Percentiles rank a stretch among this genome's conserved stretches.
Conservation (phyloP, 2,888 invertebrate genomes). For the Galerucella calmariensis region DNA sequence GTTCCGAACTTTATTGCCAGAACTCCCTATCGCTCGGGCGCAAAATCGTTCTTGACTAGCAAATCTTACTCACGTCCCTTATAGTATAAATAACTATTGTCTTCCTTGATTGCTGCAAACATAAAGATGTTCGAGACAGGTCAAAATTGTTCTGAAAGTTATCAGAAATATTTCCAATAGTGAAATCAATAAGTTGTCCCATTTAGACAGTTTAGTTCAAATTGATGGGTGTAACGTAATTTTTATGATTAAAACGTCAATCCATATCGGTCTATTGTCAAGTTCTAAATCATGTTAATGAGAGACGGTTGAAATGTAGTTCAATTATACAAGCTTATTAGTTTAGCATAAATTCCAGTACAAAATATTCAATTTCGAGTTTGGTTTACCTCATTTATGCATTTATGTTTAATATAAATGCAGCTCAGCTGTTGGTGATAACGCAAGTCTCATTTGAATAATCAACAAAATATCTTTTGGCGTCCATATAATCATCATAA, state of each 20-base stretch:
- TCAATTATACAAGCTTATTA: slow-evolving; percentile 30
- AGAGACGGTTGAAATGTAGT: slow-evolving; percentile 18
- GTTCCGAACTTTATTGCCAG: too few species aligned
- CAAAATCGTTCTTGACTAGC: too few species aligned
- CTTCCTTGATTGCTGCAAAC: too few species aligned
- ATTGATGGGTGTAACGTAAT: neutral
- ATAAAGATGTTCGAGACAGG: too few species aligned
- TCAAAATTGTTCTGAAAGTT: too few species aligned
- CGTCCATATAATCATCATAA: slow-evolving; percentile 3
- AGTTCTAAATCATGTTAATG: slow-evolving; percentile 16
- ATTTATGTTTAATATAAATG: slow-evolving; percentile 32
- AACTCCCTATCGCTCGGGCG: too few species aligned
- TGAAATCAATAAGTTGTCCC: too few species aligned
- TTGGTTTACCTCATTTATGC: slow-evolving; percentile 33
- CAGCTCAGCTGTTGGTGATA: slow-evolving; percentile 28
- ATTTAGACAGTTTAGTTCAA: neutral
- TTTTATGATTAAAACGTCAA: neutral
- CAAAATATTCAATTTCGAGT: slow-evolving; percentile 32
- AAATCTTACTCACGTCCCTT: too few species aligned
- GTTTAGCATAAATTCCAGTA: slow-evolving; percentile 31
- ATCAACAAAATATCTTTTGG: slow-evolving; percentile 23
- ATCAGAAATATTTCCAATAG: too few species aligned
- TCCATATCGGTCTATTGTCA: neutral
- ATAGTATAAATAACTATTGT: too few species aligned
- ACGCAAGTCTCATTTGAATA: slow-evolving; percentile 21